A percentile compares a stretch with the other conserved stretches of the same genome.
Conservation (phyloP, 2,888 invertebrate species). For the Xestia xanthographa region DNA sequence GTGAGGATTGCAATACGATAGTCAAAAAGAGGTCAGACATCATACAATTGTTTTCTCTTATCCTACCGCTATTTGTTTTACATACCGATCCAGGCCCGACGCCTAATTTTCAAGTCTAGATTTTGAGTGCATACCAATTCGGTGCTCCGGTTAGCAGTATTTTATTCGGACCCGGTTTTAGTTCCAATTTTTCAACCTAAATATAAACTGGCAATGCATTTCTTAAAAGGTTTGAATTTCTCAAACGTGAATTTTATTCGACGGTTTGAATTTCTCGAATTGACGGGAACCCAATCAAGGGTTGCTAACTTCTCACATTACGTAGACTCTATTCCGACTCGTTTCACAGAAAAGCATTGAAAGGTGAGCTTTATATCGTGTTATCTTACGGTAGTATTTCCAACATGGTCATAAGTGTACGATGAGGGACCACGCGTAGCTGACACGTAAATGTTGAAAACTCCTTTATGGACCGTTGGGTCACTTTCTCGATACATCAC, state of each 20-base stretch:
- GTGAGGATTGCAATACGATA: neutral
- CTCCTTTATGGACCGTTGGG: neutral
- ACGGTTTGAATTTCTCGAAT: too few relatives aligned
- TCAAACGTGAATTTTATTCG: too few relatives aligned
- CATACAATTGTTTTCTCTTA: neutral
- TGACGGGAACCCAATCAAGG: constrained; percentile 8
- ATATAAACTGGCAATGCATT: too few relatives aligned
- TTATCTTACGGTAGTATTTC: neutral
- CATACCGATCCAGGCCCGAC: neutral
- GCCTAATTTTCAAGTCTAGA: constrained; percentile 11
- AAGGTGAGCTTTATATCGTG: neutral
- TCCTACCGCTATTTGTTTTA: neutral
- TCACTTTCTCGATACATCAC: constrained; percentile 35
- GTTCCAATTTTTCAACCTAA: neutral
- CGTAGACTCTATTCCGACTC: neutral
- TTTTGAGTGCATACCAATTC: constrained; percentile 1
- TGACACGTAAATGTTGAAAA: neutral
- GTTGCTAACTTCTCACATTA: neutral
- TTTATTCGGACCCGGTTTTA: neutral
- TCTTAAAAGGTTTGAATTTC: neutral
- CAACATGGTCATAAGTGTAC: neutral
- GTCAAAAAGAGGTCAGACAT: neutral
- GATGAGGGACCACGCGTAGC: neutral
- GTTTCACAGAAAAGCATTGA: too few relatives aligned
- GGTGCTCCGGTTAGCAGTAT: neutral